These are phyloP conservation scores for Hymenopus coronatus DNA, from an alignment of 2,888 invertebrate genomes.

Conservation along the genomic window DNA sequence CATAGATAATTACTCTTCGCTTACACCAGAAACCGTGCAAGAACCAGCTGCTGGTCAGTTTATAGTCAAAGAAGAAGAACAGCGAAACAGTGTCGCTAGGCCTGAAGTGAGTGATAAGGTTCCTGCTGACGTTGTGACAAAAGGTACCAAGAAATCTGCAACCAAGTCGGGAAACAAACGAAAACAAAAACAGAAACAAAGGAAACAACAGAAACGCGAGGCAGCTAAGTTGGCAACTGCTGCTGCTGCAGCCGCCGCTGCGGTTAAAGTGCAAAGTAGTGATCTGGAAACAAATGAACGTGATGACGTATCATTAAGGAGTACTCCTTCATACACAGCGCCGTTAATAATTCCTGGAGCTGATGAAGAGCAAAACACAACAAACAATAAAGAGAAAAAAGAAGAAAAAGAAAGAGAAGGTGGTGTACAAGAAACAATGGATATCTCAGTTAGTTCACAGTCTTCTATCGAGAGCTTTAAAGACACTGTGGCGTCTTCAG, in stretches of 20 bases:
- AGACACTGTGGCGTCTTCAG: background rate
- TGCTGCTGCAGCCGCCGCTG: background rate
- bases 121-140: background rate
- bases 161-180: background rate
- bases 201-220: slow-evolving; percentile 2
- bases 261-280: background rate
- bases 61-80: background rate
- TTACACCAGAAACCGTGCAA: background rate
- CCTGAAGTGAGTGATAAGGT: background rate
- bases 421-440: background rate
- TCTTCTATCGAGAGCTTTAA: background rate
- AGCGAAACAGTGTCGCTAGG: background rate
- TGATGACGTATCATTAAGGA: background rate
- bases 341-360: background rate
- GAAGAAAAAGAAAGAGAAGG: background rate
- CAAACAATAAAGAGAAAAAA: background rate
- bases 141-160: background rate
- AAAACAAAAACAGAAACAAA: slow-evolving; percentile 2
- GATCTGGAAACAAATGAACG: background rate
- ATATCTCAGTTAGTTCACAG: background rate
- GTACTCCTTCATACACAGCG: background rate
- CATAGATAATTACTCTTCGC: background rate
- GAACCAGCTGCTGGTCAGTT: background rate
- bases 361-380: background rate
- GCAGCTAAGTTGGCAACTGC: background rate